These are phyloP conservation scores for Sitobion miscanthi DNA, from an alignment of 1,140 invertebrate genomes.

Conservation along the genomic window DNA sequence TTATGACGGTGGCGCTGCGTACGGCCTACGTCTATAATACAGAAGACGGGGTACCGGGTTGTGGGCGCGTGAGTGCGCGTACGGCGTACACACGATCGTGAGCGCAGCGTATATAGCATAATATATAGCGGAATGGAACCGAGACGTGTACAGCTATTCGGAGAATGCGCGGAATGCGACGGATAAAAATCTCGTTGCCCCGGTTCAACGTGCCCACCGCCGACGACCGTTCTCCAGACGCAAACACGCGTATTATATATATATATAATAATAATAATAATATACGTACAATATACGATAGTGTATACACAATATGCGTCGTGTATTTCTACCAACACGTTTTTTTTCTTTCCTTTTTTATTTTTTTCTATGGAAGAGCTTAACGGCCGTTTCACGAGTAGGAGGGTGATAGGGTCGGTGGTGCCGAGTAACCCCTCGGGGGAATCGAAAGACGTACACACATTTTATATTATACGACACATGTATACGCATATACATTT, in stretches of 20 bases:
- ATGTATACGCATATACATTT: not conserved
- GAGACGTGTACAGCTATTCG: slow-evolving; percentile 46
- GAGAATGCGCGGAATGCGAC: slow-evolving; percentile 53
- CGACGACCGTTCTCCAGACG: slow-evolving; percentile 46
- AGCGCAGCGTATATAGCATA: not conserved
- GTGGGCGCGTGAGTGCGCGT: not conserved
- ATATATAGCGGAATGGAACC: slow-evolving; percentile 48
- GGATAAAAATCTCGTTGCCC: slow-evolving; percentile 56
- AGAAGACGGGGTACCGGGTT: not conserved
- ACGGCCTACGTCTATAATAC: not conserved
- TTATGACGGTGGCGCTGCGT: not conserved
- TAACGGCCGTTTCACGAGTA: not conserved
- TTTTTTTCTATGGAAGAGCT: not conserved
- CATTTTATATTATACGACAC: not conserved
- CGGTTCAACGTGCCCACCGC: slow-evolving; percentile 51
- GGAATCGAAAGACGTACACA: not conserved
- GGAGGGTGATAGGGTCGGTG: not conserved
- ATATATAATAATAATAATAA: not conserved
- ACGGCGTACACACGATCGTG: not conserved
- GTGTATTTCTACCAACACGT: slow-evolving; percentile 22
- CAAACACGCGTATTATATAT: slow-evolving; percentile 17
- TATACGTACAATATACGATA: not conserved
- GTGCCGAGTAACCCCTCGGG: not conserved
- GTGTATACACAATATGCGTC: not conserved
- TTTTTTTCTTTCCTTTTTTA: not conserved